Evolutionary conservation across 2,113 vertebrate species (phyloP).

Genomic region (Pygoscelis adeliae): DNA sequence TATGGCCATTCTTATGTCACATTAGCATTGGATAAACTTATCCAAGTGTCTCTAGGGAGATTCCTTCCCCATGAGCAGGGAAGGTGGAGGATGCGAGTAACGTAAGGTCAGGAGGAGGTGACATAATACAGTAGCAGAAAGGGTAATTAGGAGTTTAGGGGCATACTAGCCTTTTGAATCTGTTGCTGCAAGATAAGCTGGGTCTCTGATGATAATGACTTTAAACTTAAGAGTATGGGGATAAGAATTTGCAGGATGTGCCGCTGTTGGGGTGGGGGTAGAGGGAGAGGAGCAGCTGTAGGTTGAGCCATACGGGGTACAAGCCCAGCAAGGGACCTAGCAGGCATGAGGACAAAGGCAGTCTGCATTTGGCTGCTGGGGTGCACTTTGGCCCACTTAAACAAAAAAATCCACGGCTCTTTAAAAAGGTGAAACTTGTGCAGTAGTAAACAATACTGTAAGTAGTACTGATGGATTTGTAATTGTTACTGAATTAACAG

Average conservation of each 20-base stretch:
- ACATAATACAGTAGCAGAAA: neutral
- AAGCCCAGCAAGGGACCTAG: neutral
- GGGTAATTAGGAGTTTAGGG: neutral
- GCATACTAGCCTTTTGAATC: neutral
- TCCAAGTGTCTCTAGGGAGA: neutral
- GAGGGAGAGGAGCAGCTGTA: neutral
- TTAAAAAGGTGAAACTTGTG: neutral
- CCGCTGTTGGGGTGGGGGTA: accelerated
- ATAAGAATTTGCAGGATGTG: neutral
- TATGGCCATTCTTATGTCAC: neutral
- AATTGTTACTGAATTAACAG: neutral
- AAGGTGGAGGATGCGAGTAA: neutral
- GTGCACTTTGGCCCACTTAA: neutral
- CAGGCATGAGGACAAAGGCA: neutral
- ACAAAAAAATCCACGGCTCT: neutral
- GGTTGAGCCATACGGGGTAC: neutral
- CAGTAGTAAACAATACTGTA: neutral
- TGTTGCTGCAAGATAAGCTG: neutral
- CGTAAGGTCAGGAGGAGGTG: neutral
- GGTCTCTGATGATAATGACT: neutral
- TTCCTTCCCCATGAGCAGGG: neutral
- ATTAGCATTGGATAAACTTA: slow-evolving; percentile 6
- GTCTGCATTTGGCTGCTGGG: neutral
- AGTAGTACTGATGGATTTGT: neutral
- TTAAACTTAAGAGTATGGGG: neutral